A percentile compares a stretch with the other conserved stretches of the same genome.
Evolutionary conservation across 2,888 invertebrate genomes (phyloP).

Genomic region (Drosophila paranaensis): DNA sequence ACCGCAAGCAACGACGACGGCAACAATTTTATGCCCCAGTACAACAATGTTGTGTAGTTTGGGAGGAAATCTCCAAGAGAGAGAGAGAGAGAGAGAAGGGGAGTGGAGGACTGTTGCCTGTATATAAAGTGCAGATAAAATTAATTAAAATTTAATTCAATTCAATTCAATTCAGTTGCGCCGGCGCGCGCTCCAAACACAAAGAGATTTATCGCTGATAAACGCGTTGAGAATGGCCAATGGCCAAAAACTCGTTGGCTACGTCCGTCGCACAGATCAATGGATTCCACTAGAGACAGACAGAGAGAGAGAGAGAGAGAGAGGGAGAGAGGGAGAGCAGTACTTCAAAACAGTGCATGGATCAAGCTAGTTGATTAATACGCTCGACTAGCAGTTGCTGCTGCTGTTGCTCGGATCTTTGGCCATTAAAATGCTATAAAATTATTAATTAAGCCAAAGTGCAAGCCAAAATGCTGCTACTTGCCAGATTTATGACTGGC

Average conservation of each 20-base stretch:
- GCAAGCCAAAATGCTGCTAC: constrained; percentile 62
- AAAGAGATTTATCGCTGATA: constrained; percentile 81
- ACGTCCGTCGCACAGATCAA: constrained; percentile 63
- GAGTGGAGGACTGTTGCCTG: constrained; percentile 2
- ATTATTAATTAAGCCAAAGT: constrained; percentile 79
- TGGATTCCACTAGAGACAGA: constrained; percentile 34
- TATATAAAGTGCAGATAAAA: constrained; percentile 76
- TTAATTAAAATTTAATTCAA: constrained; percentile 81
- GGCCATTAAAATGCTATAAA: constrained; percentile 81
- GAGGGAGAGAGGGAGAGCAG: neutral
- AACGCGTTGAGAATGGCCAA: constrained; percentile 77
- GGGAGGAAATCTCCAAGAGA: neutral
- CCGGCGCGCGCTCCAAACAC: constrained; percentile 74
- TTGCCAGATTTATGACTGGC: constrained; percentile 69
- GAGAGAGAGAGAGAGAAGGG: neutral
- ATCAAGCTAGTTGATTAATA: constrained; percentile 68
- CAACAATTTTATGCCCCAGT: constrained; percentile 53
- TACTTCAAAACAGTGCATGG: constrained; percentile 32
- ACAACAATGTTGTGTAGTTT: constrained; percentile 16
- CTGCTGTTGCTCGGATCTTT: constrained; percentile 32
- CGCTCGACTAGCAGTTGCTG: constrained; percentile 16
- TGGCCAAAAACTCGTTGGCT: constrained; percentile 49
- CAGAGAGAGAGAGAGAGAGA: neutral
- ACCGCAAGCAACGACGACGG: constrained; percentile 43
- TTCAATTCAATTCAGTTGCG: constrained; percentile 78